phyloP scores from a whole-genome alignment of 2,888 invertebrate genomes.

The Tridacna crocea region DNA sequence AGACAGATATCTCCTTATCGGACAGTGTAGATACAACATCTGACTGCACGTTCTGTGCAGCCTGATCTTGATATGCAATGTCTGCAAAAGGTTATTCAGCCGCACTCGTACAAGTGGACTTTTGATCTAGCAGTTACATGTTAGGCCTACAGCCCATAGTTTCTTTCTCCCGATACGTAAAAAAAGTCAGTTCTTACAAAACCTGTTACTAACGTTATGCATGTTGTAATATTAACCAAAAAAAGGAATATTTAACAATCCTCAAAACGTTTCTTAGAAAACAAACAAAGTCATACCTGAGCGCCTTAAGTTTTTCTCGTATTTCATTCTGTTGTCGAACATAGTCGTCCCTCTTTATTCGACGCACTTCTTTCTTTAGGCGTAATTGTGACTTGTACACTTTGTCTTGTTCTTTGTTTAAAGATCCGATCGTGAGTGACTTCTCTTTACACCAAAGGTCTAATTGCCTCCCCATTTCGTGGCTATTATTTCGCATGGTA shows the following conservation, averaged over 20 bases:
- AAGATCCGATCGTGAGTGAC: conserved; percentile 46
- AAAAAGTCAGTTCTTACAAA: not conserved
- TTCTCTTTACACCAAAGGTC: conserved; percentile 60
- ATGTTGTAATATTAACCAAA: no score
- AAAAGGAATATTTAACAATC: no score
- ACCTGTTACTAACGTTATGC: not conserved
- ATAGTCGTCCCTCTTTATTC: conserved; percentile 52
- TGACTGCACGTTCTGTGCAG: no score
- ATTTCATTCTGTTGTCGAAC: conserved; percentile 47
- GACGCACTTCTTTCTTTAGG: conserved; percentile 47
- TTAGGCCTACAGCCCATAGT: no score
- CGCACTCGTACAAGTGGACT: no score
- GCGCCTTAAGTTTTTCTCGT: conserved; percentile 39
- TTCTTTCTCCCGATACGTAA: no score
- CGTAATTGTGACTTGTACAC: conserved; percentile 35
- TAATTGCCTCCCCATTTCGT: conserved; percentile 55
- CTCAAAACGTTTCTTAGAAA: no score
- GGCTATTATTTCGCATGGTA: conserved; percentile 39
- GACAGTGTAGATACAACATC: no score
- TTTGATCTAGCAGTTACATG: no score
- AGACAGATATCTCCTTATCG: no score
- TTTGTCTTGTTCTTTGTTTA: conserved; percentile 59
- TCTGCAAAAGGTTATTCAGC: no score
- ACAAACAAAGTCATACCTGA: conserved; percentile 22
- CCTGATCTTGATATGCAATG: no score